phyloP scores from a whole-genome alignment of 2,888 invertebrate species.

The Parthenolecanium corni region DNA sequence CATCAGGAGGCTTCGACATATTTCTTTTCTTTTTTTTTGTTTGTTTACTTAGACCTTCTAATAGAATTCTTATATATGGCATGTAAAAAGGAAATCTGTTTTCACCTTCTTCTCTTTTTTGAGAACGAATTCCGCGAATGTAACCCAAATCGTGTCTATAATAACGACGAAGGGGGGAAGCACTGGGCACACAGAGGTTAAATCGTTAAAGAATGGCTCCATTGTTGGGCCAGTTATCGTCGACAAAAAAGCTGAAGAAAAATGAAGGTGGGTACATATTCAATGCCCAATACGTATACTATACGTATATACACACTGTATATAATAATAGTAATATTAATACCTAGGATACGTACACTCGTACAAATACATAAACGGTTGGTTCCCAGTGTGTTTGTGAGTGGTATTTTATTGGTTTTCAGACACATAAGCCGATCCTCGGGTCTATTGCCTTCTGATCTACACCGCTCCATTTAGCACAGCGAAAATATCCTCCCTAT shows the following conservation, averaged over 20 bases:
- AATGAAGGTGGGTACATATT: too few species aligned
- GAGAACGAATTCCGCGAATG: slow-evolving; percentile 1
- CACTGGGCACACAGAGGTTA: neutral
- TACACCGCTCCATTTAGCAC: too few species aligned
- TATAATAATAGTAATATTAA: too few species aligned
- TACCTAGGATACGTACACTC: too few species aligned
- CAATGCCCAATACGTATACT: too few species aligned
- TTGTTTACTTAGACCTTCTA: slow-evolving; percentile 12
- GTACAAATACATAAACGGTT: too few species aligned
- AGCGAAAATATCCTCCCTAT: neutral
- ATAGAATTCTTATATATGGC: slow-evolving; percentile 13
- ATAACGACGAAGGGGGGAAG: too few species aligned
- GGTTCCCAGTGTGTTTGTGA: neutral
- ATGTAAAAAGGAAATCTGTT: slow-evolving; percentile 9
- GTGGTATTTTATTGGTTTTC: slow-evolving; percentile 16
- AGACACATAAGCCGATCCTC: neutral
- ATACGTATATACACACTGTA: too few species aligned
- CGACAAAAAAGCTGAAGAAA: too few species aligned
- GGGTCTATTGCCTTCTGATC: too few species aligned
- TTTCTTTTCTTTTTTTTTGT: neutral
- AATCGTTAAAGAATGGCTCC: slow-evolving; percentile 2
- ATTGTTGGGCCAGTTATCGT: neutral
- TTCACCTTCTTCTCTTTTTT: slow-evolving; percentile 2
- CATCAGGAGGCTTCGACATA: too few species aligned
- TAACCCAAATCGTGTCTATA: slow-evolving; percentile 2